Percentiles rank a stretch among this genome's conserved stretches.
Conservation (phyloP, 2,113 vertebrate genomes). For the Tyrannus savana region DNA sequence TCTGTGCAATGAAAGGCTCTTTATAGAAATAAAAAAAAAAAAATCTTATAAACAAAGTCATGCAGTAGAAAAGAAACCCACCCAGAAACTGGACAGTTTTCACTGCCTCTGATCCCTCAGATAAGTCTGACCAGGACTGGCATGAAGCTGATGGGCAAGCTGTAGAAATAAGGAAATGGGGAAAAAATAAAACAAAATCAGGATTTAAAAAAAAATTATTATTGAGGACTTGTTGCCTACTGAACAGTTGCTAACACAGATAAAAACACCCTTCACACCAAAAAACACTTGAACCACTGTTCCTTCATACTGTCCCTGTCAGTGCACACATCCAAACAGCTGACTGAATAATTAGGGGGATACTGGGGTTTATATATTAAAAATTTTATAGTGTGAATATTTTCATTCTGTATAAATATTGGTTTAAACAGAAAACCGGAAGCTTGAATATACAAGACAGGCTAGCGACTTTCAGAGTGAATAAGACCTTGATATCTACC, state of each 20-base stretch:
- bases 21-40: not conserved
- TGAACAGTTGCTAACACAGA: slow-evolving; percentile 2
- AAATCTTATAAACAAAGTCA: slow-evolving; percentile 12
- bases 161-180: slow-evolving; percentile 33
- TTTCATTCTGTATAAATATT: slow-evolving; percentile 63
- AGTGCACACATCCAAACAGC: slow-evolving; percentile 9
- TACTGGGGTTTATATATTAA: slow-evolving; percentile 28
- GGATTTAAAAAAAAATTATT: slow-evolving; percentile 51
- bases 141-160: not conserved
- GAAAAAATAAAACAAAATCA: slow-evolving; percentile 48
- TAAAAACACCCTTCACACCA: slow-evolving; percentile 35
- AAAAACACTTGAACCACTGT: slow-evolving; percentile 46
- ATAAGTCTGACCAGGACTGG: not conserved
- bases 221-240: not conserved
- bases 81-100: not conserved
- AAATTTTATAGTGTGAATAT: slow-evolving; percentile 44
- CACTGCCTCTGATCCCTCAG: not conserved
- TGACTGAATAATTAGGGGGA: slow-evolving; percentile 37
- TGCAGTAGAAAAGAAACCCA: not conserved
- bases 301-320: slow-evolving; percentile 15
- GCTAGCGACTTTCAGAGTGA: slow-evolving; percentile 23
- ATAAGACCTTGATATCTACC: slow-evolving; percentile 53
- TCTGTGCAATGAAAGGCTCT: not conserved
- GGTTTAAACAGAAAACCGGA: slow-evolving; percentile 34
- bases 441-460: slow-evolving; percentile 22